phyloP scores from a whole-genome alignment of 2,797 vertebrate species.

The Sciurus vulgaris region DNA sequence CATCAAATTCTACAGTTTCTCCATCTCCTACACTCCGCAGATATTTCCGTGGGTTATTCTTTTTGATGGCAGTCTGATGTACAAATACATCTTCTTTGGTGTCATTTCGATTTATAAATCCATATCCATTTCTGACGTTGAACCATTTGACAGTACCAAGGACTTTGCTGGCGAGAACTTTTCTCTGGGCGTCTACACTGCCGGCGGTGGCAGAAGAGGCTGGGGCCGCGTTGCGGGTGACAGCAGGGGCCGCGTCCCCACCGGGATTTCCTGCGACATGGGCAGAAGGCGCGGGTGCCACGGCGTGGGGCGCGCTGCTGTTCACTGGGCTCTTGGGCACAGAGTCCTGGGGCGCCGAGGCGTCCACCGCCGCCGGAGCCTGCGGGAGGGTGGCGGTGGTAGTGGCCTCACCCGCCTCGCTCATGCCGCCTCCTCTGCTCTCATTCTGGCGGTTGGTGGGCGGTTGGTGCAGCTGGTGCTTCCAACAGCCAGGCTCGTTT shows the following conservation, averaged over 20 bases:
- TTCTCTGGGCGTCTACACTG: not conserved
- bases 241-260: not conserved
- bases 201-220: not conserved
- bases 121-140: not conserved
- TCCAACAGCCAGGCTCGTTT: too few relatives aligned
- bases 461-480: not conserved
- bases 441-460: not conserved
- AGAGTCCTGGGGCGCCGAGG: not conserved
- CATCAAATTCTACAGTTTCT: conserved; percentile 91
- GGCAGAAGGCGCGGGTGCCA: not conserved
- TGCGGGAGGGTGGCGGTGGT: not conserved
- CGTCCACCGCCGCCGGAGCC: not conserved
- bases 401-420: not conserved
- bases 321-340: too few relatives aligned
- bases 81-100: not conserved
- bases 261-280: not conserved
- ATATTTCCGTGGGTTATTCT: conserved; percentile 91
- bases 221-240: not conserved
- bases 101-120: not conserved
- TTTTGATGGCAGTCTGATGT: conserved; percentile 90
- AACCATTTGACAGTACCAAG: not conserved
- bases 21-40: conserved; percentile 91
- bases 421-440: not conserved
- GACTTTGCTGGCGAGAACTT: conserved; percentile 86
- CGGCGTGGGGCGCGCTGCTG: too few relatives aligned